Evolutionary conservation across 2,888 invertebrate genomes (phyloP), one percentile per base, ranked within the genome.

Genomic region (Dryomyza anilis): DNA sequence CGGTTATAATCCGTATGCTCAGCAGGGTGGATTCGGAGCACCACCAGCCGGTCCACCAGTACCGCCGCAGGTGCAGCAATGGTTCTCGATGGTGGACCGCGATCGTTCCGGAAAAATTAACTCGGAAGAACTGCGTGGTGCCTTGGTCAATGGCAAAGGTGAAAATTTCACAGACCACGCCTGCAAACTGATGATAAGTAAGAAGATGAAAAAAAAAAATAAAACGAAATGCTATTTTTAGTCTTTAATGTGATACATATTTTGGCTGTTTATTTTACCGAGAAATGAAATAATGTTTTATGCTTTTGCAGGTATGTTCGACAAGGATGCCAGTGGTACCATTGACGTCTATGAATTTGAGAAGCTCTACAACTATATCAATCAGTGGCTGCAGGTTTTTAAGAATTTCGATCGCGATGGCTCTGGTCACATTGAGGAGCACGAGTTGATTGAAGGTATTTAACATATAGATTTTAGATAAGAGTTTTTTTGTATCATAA

Each of bases 351-450:
- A 87, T 70, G 95, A 95, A 81, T 96, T 96, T 79, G 91, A 93
- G 80, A 91, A 92, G 74, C 85, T 95, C 21, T 96, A 92, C 83
- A 89, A 88, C 63, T 96, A 95, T 77, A 89, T 96, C 36, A 95
- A 95, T 82, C 91, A 95, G 72, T 96, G 96, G 96, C 83, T 94
- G 57, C 86, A 88, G 10, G 91, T 93, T 0, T 96, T 95, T 82
- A 90, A 91, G 78, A 89, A 90, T 2, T 95, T 91, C 78, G 96
- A 96, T 82, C 84, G 87, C n/a, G 93, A 96, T 77, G 88, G 90
- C 68, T 94, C 94, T 7, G 95, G 95, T 0, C 87, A 87, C 71
- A 94, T 96, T 71, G 95, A 95, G 72, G 90, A 91, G 77, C 81
- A 82, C 57, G 96, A 96, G 83, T 85, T 96, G 23, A 83, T 85